Percentiles rank a stretch among this genome's conserved stretches.
These are phyloP conservation scores for Zaprionus africanus DNA, from an alignment of 1,140 invertebrate species.

Conservation along the genomic window DNA sequence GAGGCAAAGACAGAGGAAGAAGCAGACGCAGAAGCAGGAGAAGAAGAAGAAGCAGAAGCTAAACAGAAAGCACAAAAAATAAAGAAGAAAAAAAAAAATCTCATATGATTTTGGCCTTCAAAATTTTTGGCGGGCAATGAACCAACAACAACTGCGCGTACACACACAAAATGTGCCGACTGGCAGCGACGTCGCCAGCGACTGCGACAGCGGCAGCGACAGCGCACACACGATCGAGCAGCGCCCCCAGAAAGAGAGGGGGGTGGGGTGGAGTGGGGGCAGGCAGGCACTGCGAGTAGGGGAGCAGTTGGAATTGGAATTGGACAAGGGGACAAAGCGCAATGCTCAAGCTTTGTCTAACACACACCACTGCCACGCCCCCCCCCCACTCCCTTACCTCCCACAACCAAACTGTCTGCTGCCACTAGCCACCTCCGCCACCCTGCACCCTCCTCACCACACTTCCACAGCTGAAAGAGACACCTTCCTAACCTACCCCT, in stretches of 20 bases:
- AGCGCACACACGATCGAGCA: background rate
- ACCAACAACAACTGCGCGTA: conserved; percentile 79
- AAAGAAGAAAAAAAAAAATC: conserved; percentile 67
- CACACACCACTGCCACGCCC: background rate
- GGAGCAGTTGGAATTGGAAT: background rate
- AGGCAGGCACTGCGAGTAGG: conserved; percentile 19
- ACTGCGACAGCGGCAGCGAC: background rate
- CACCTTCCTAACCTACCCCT: background rate
- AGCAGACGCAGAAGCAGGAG: conserved; percentile 51
- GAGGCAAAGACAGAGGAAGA: conserved; percentile 5
- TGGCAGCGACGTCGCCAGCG: conserved; percentile 1
- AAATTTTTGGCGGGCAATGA: conserved; percentile 84
- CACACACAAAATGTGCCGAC: conserved; percentile 37
- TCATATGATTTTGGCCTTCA: conserved; percentile 84
- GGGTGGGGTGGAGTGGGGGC: background rate
- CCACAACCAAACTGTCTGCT: too few species aligned
- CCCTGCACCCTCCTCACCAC: background rate
- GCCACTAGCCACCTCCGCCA: too few species aligned
- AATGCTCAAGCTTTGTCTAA: background rate
- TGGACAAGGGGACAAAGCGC: background rate
- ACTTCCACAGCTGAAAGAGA: background rate
- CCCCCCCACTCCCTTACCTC: too few species aligned
- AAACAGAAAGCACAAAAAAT: conserved; percentile 63
- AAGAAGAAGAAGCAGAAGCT: conserved; percentile 64
- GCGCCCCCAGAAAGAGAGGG: background rate